Evolutionary conservation across 2,888 invertebrate genomes (phyloP), one percentile per base, ranked within the genome.

Genomic region (Chymomyza amoena): DNA sequence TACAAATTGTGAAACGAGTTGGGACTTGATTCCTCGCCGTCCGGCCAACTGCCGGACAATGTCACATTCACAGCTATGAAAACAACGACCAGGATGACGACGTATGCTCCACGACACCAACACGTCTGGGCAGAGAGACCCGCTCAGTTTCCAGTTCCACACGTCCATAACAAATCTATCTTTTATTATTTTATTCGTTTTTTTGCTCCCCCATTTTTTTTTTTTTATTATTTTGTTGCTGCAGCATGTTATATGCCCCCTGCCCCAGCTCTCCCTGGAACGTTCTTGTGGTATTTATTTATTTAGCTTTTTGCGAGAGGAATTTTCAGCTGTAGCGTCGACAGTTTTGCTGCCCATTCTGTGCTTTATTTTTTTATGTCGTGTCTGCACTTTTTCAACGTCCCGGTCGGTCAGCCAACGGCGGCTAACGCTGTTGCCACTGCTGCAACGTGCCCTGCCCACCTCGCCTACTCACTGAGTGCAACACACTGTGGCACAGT

Each of bases 361-460:
- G n/a, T 52, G 39, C 25, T 51, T 56, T 57, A 56, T 54, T 64
- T 78, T n/a, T n/a, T 25, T 79, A 72, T 87, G 88, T 81, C 76
- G 75, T 84, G 88, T 88, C 87, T 86, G 84, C 84, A 88, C 72
- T 86, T 84, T 88, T 25, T 86, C 68, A 66, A 76, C 81, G 70
- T 25, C 32, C 32, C 32, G 13, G n/a, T n/a, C 57, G 57, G 57
- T 25, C 25, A 57, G 25, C 57, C 57, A 25, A 25, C 57, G 18
- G 57, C 20, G 18, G 57, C 25, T 25, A 25, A 25, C 20, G 57
- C 57, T 15, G 3, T 20, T 10, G 57, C 25, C 16, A 15, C 15
- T 54, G 18, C 16, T 6, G n/a, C 52, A 5, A 16, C 51, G 51
- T 51, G 51, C 15, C 52, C 18, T n/a, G n/a, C n/a, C n/a, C n/a